phyloP scores from a whole-genome alignment of 2,888 invertebrate species.

The Crematogaster levior region DNA sequence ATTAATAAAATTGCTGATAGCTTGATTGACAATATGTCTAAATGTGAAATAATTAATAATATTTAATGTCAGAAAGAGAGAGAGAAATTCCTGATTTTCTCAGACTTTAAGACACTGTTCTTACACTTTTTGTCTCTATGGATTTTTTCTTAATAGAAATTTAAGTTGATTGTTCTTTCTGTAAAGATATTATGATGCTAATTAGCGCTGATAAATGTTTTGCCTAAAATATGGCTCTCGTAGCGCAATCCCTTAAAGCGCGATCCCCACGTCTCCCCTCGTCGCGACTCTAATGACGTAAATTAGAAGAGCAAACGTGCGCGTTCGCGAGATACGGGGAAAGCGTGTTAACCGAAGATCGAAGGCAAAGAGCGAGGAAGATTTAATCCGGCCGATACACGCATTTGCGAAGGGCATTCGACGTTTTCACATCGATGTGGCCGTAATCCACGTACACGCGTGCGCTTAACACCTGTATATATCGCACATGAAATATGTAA shows the following conservation, averaged over 20 bases:
- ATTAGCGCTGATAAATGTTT: slow-evolving; percentile 9
- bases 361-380: slow-evolving; percentile 30
- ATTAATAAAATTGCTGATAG: neutral
- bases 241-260: neutral
- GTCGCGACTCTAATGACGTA: slow-evolving; percentile 43
- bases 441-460: slow-evolving; percentile 42
- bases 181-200: neutral
- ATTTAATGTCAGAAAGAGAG: neutral
- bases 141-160: neutral
- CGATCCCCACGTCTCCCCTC: neutral
- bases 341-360: slow-evolving; percentile 49
- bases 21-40: neutral
- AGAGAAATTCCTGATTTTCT: no score
- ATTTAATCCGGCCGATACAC: slow-evolving; percentile 56
- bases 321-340: slow-evolving; percentile 7
- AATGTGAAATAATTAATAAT: neutral
- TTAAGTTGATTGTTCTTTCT: neutral
- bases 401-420: neutral
- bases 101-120: neutral
- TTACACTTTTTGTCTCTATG: no score
- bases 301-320: slow-evolving; percentile 44
- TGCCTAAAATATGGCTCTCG: neutral
- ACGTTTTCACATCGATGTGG: slow-evolving; percentile 32
- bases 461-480: slow-evolving; percentile 73
- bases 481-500: slow-evolving; percentile 79